phyloP scores from a whole-genome alignment of 1,140 invertebrate genomes.

The Vollenhovia emeryi region DNA sequence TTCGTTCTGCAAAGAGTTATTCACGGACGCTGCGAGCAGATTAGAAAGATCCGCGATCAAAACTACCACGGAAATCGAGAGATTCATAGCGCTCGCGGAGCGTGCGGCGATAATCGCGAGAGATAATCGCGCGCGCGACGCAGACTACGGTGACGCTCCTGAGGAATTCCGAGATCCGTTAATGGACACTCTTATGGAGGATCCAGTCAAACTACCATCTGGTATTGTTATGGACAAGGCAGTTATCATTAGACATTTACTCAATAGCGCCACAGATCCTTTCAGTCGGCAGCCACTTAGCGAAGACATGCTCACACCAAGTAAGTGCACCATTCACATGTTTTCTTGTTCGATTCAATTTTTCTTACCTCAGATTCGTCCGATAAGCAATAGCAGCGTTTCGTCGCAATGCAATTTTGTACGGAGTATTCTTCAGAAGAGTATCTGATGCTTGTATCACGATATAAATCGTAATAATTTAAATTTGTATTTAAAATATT shows the following conservation, averaged over 20 bases:
- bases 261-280: slow-evolving; percentile 98
- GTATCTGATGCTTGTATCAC: background rate
- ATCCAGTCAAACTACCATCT: slow-evolving; percentile 97
- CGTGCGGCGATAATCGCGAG: slow-evolving; percentile 93
- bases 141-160: slow-evolving; percentile 97
- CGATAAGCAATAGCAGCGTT: background rate
- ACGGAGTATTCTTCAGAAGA: background rate
- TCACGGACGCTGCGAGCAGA: slow-evolving; percentile 94
- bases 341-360: background rate
- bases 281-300: slow-evolving; percentile 97
- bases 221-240: slow-evolving; percentile 98
- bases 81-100: slow-evolving; percentile 92
- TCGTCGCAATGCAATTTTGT: slow-evolving; percentile 83
- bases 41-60: slow-evolving; percentile 94
- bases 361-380: background rate
- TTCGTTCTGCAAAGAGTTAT: slow-evolving; percentile 96
- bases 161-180: slow-evolving; percentile 99
- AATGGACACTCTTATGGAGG: slow-evolving; percentile 99
- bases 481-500: background rate
- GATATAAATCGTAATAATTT: background rate
- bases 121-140: slow-evolving; percentile 94
- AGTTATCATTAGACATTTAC: slow-evolving; percentile 96
- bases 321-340: slow-evolving; percentile 83
- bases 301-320: slow-evolving; percentile 93
- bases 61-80: slow-evolving; percentile 92